These are phyloP conservation scores for Dynastes tityus DNA, from an alignment of 2,888 invertebrate species.

Conservation along the genomic window DNA sequence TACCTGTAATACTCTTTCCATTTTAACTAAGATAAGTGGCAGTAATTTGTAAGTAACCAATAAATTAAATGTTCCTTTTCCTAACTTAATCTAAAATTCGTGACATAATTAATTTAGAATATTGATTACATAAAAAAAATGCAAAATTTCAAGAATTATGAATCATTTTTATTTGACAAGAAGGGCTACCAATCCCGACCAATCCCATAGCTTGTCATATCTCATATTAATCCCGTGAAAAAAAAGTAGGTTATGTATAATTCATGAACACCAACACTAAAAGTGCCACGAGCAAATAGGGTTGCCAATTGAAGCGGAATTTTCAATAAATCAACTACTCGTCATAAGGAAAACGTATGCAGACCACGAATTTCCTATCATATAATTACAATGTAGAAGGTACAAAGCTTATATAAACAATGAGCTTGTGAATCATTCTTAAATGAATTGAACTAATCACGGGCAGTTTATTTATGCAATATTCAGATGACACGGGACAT, in stretches of 20 bases:
- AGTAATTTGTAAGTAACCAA: neutral
- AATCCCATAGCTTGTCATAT: neutral
- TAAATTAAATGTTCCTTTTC: neutral
- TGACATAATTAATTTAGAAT: conserved; percentile 9
- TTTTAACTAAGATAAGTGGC: conserved; percentile 16
- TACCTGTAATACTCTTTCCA: conserved; percentile 28
- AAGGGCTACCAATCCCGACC: neutral
- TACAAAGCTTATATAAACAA: conserved; percentile 20
- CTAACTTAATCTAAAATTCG: conserved; percentile 9
- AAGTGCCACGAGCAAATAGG: no score
- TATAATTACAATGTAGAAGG: conserved; percentile 16
- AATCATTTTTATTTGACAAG: neutral
- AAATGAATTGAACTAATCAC: conserved; percentile 33
- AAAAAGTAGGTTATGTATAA: no score
- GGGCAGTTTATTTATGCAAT: conserved; percentile 16
- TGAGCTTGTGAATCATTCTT: conserved; percentile 15
- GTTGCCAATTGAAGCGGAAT: no score
- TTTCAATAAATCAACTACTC: no score
- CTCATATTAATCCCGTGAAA: no score
- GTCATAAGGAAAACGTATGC: conserved; percentile 8
- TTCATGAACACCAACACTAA: no score
- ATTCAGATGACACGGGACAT: conserved; percentile 18
- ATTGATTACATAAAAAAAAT: neutral
- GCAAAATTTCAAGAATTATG: neutral
- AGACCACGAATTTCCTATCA: conserved; percentile 35